Base-by-base conservation (phyloP, 2,113 vertebrate genomes). In the Nyctereutes procyonoides region DNA sequence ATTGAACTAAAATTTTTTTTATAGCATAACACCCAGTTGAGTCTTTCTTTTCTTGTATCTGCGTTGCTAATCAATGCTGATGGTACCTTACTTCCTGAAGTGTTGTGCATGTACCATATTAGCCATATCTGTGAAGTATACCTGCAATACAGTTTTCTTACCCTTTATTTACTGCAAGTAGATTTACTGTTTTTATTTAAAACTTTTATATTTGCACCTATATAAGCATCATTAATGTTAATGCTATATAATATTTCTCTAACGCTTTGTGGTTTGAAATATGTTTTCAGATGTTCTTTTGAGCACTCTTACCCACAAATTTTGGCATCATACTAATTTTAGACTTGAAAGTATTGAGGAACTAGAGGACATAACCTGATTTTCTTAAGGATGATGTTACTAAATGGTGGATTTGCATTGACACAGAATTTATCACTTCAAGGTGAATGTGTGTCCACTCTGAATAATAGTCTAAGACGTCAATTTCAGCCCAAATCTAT, bases 141-240 rank as follows among this genome's bases (percentile, higher is more conserved):
- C 55, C 26, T 93, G 10, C 51, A 19, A 28, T 38, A 28, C 22
- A 88, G 14, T 48, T 56, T 95, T 96, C 5, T 67, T 14, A 74
- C 43, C 24, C 14, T 83, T 95, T 81, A 56, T 56, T 97, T 62
- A 48, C 38, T 38, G 1, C 3, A 22, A 16, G 28, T 22, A 85
- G 26, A 60, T 79, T 60, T 74, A 76, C 35, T 24, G 17, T 22
- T 81, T 96, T 90, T 80, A 79, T 81, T 92, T 93, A 84, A 97
- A 87, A 51, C 0, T 1, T 65, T 86, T 43, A 51, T 74, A 87
- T 65, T 84, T 80, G 15, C 9, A 63, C 24, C 11, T 62, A 1
- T n/a, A 48, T 82, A 71, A 65, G 35, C 11, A 38, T 81, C 20
- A 87, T 22, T 51, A 65, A 65, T 86, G 43, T 55, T n/a, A 51